Conservation (phyloP, 2,797 vertebrate genomes). For the Botia kubotai region DNA sequence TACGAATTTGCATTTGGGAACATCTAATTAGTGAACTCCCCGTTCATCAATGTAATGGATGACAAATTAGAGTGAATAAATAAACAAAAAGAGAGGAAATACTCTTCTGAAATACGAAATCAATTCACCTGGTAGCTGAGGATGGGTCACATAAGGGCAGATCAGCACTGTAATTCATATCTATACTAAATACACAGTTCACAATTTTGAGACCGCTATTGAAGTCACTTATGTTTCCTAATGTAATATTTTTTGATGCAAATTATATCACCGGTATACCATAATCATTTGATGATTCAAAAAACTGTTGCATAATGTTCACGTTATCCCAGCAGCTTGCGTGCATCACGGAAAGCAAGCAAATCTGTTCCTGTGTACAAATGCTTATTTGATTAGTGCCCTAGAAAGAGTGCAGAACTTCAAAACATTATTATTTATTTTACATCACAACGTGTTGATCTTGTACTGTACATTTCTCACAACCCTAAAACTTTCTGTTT, state of each 20-base stretch:
- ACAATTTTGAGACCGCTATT: too few species aligned
- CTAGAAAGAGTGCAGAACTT: neutral
- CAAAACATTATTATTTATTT: neutral
- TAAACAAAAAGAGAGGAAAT: neutral
- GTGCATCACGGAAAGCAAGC: neutral
- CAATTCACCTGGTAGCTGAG: neutral
- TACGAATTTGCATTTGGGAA: slow-evolving; percentile 43
- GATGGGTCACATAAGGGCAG: neutral
- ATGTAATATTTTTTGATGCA: neutral
- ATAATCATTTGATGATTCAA: neutral
- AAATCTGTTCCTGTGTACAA: neutral
- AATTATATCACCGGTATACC: too few species aligned
- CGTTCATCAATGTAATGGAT: slow-evolving; percentile 25
- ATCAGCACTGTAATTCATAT: neutral
- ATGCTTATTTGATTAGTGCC: neutral
- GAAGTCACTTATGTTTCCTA: neutral
- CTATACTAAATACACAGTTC: neutral
- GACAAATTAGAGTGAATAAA: slow-evolving; percentile 7
- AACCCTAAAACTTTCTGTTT: too few species aligned
- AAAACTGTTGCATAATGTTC: neutral
- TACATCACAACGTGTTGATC: neutral
- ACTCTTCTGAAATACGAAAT: neutral
- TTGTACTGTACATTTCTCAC: too few species aligned
- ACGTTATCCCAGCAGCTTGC: neutral
- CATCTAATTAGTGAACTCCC: slow-evolving; percentile 30